Conservation (phyloP, 2,888 invertebrate genomes). For the Calameuta pallipes region DNA sequence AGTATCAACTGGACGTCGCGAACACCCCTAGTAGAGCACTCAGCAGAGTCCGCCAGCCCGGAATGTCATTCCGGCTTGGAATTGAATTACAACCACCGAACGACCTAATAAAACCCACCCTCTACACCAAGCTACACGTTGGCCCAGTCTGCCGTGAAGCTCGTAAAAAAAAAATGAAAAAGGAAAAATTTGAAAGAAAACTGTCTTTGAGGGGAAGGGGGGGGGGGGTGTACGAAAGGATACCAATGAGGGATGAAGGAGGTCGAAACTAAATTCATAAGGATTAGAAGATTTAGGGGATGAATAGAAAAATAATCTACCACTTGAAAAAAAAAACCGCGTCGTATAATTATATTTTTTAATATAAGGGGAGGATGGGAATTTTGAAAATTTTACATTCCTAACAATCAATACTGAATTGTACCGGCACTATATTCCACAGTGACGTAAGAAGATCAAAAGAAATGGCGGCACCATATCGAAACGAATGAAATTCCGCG, state of each 20-base stretch:
- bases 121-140: constrained; percentile 4
- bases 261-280: not conserved
- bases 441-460: not conserved
- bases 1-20: constrained; percentile 22
- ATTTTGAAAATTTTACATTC: not conserved
- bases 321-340: not conserved
- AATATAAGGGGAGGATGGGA: not conserved
- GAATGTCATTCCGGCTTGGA: constrained; percentile 33
- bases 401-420: not conserved
- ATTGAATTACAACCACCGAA: constrained; percentile 41
- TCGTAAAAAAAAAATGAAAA: constrained; percentile 1
- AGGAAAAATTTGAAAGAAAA: not conserved
- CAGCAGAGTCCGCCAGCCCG: constrained; percentile 15
- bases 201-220: not conserved
- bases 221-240: not conserved
- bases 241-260: not conserved
- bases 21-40: constrained; percentile 11
- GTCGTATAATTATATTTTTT: not conserved
- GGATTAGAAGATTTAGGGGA: not conserved
- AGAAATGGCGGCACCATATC: not conserved
- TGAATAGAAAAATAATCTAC: not conserved
- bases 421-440: not conserved
- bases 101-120: constrained; percentile 35
- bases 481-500: not conserved
- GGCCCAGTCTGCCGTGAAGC: constrained; percentile 28